Conservation (phyloP, 2,888 invertebrate species). For the Exocentrus adspersus region DNA sequence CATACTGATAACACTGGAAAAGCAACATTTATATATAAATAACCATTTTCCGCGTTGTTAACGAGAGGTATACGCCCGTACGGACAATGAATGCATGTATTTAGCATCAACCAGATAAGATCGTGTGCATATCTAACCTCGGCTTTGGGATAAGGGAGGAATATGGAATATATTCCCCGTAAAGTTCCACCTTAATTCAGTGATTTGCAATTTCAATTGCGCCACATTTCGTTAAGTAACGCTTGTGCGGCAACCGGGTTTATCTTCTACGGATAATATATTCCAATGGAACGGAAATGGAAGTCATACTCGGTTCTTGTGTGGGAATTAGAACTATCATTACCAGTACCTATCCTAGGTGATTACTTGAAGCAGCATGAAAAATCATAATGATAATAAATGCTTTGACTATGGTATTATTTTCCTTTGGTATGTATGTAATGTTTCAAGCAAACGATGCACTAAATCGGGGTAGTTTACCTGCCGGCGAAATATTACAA, state of each 20-base stretch:
- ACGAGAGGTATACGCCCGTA: slow-evolving; percentile 10
- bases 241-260: slow-evolving; percentile 42
- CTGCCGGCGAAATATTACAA: slow-evolving; percentile 48
- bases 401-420: too few species aligned
- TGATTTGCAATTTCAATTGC: slow-evolving; percentile 54
- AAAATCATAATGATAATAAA: too few species aligned
- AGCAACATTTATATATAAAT: slow-evolving; percentile 20
- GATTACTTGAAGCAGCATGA: too few species aligned
- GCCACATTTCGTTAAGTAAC: slow-evolving; percentile 49
- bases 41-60: slow-evolving; percentile 20
- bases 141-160: slow-evolving; percentile 28
- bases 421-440: too few species aligned
- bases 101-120: slow-evolving; percentile 20
- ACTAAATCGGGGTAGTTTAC: slow-evolving; percentile 11
- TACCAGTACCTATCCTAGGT: too few species aligned
- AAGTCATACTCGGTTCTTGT: slow-evolving; percentile 34
- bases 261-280: slow-evolving; percentile 45
- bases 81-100: slow-evolving; percentile 18
- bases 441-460: neutral
- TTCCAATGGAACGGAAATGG: slow-evolving; percentile 43
- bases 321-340: too few species aligned
- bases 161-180: slow-evolving; percentile 27
- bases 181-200: slow-evolving; percentile 46
- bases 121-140: slow-evolving; percentile 35
- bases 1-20: neutral